A percentile compares a stretch with the other conserved stretches of the same genome.
Evolutionary conservation across 1,140 invertebrate genomes (phyloP).

Genomic region (Diachasma alloeum): DNA sequence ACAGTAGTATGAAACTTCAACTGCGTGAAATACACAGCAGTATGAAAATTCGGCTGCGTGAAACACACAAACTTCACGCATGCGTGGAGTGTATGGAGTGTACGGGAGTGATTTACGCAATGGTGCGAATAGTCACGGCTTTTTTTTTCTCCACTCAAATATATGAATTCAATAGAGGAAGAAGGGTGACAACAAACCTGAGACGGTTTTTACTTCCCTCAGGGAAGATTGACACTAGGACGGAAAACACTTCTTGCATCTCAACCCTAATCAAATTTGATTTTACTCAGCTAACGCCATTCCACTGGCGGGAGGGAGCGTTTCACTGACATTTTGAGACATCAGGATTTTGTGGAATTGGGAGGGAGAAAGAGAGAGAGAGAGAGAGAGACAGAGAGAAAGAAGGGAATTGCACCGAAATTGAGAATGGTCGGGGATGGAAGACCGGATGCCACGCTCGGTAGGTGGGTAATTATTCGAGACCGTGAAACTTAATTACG

Average conservation of each 20-base stretch:
- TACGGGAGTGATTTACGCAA: no score
- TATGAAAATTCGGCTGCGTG: no score
- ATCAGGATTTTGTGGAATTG: background rate
- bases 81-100: no score
- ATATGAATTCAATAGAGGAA: no score
- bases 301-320: background rate
- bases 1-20: no score
- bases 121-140: no score
- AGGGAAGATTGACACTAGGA: background rate
- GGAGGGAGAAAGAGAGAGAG: no score
- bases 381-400: no score
- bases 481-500: slow-evolving; percentile 50
- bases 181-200: no score
- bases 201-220: background rate
- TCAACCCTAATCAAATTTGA: background rate
- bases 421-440: slow-evolving; percentile 41
- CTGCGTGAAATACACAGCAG: no score
- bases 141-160: no score
- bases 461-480: slow-evolving; percentile 49
- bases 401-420: slow-evolving; percentile 33
- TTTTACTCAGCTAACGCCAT: background rate
- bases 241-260: background rate
- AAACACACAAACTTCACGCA: no score
- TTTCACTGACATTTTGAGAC: background rate
- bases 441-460: slow-evolving; percentile 47